Evolutionary conservation across 2,888 invertebrate genomes (phyloP), one percentile per base, ranked within the genome.

Genomic region (Chloroclysta siterata): DNA sequence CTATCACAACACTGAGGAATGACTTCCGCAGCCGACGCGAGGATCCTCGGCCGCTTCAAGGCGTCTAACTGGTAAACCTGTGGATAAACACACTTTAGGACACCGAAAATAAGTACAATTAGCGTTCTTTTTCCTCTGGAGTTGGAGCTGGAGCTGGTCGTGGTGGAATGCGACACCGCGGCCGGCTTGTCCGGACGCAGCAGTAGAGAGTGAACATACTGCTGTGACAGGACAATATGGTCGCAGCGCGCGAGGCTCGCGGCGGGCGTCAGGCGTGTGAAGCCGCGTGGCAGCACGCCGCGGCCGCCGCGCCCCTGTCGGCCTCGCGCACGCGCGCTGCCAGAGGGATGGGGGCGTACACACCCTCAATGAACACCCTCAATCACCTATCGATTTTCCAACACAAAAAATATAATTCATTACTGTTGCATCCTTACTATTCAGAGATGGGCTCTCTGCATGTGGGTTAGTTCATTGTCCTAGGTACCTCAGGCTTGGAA

Each of bases 221-320:
- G 97, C 97, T 97, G 97, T 97, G 97, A 97, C 97, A 97, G 97
- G 97, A 98, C 97, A 98, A 98, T 97, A 97, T 97, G 96, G 95
- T 94, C 95, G 95, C 94, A 90, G 89, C 93, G 94, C 88, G 90
- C 88, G 80, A 72, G 72, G 80, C 75, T 77, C 74, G 73, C 74
- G 80, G 74, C 88, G 90, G 89, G 84, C 79, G 91, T 85, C 90
- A 87, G 87, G 90, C 92, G 92, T 94, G 93, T 94, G 93, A 92
- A 85, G 87, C 85, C 80, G 84, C 85, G 91, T 84, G 88, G 84
- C 82, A 73, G 77, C 28, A 76, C 79, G 80, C 83, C 87, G 84
- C 87, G 85, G 76, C 79, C 83, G 79, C 83, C 87, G 84, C 87
- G 85, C 87, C 87, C 86, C 86, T 80, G 79, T 11, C 22, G 2